These are phyloP conservation scores for Atherinosoma microstoma DNA, from an alignment of 2,797 vertebrate genomes.

Conservation along the genomic window DNA sequence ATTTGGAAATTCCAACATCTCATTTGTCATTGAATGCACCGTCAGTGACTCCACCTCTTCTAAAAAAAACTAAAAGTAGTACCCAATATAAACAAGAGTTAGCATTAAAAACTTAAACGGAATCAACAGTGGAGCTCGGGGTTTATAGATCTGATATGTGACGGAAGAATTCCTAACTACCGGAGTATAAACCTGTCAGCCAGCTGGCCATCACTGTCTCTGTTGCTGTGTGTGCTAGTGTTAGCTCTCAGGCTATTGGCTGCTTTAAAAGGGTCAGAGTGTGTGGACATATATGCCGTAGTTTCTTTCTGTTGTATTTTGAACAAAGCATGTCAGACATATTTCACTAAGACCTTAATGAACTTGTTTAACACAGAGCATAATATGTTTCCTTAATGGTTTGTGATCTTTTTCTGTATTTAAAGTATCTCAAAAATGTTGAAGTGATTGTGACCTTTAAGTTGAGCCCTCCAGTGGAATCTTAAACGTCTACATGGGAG, in stretches of 20 bases:
- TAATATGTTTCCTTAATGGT: background rate
- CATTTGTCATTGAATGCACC: background rate
- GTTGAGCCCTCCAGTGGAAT: background rate
- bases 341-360: background rate
- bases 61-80: background rate
- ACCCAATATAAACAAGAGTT: background rate
- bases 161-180: background rate
- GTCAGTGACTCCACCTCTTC: background rate
- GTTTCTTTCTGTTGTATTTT: background rate
- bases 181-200: background rate
- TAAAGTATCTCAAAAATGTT: conserved; percentile 10
- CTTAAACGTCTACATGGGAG: conserved; percentile 11
- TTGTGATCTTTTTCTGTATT: background rate
- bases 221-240: background rate
- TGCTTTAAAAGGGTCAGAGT: background rate
- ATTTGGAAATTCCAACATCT: background rate
- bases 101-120: background rate
- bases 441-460: conserved; percentile 3
- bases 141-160: background rate
- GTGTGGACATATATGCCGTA: background rate
- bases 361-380: background rate
- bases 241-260: background rate
- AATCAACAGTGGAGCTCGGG: background rate
- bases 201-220: background rate
- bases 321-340: background rate